phyloP scores from a whole-genome alignment of 2,797 vertebrate genomes.

The Emys orbicularis region DNA sequence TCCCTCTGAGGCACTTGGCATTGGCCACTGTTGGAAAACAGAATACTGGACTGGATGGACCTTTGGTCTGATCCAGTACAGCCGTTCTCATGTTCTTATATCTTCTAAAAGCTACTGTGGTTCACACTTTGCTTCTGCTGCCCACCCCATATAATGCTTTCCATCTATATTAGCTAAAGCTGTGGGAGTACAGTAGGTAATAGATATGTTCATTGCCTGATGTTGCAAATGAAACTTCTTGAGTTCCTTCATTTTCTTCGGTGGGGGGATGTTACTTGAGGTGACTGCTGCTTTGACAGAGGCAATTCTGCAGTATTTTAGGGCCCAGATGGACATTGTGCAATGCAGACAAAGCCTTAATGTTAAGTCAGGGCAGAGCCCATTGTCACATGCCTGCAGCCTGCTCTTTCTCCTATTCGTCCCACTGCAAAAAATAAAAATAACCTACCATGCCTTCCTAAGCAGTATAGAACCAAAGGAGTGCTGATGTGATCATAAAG shows the following conservation, averaged over 20 bases:
- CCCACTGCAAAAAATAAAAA: not conserved
- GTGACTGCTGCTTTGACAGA: not conserved
- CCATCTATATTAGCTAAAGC: not conserved
- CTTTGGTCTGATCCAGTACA: too few relatives aligned
- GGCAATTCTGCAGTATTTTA: not conserved
- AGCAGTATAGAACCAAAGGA: not conserved
- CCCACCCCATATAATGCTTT: not conserved
- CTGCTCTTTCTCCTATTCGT: not conserved
- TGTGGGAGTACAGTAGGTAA: not conserved
- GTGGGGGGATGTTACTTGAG: not conserved
- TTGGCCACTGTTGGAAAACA: too few relatives aligned
- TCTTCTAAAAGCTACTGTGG: not conserved
- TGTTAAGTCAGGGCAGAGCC: rapidly evolving
- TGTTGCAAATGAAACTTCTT: not conserved
- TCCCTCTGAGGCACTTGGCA: too few relatives aligned
- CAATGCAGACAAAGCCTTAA: not conserved
- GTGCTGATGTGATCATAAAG: not conserved
- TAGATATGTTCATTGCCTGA: not conserved
- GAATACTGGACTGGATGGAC: too few relatives aligned
- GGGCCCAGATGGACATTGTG: not conserved
- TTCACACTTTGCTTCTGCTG: not conserved
- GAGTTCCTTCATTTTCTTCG: not conserved
- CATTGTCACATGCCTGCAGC: not conserved
- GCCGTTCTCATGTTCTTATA: too few relatives aligned
- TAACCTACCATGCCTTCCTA: not conserved